These are phyloP conservation scores for Siniperca undulata DNA, from an alignment of 2,797 vertebrate genomes.

Conservation along the genomic window DNA sequence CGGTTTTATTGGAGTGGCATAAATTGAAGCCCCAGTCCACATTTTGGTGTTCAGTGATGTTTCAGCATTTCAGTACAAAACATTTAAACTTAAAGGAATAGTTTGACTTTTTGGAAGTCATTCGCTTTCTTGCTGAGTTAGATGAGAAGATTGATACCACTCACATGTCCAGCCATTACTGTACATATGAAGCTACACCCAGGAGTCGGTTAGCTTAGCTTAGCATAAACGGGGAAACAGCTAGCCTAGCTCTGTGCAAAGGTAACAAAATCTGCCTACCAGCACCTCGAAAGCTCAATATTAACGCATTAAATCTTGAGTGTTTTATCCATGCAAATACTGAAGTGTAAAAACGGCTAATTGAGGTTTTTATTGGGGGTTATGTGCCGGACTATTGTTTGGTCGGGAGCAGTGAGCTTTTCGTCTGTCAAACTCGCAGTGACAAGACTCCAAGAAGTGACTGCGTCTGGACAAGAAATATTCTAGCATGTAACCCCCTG, in stretches of 20 bases:
- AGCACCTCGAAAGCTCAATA: background rate
- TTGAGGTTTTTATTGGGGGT: too few relatives aligned
- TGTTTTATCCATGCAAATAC: background rate
- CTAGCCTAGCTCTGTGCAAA: background rate
- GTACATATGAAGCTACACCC: background rate
- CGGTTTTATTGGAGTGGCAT: background rate
- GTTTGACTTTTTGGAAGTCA: background rate
- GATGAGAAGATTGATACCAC: background rate
- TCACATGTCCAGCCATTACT: background rate
- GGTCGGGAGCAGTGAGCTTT: too few relatives aligned
- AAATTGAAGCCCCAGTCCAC: background rate
- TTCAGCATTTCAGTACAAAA: background rate
- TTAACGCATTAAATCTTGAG: background rate
- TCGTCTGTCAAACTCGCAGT: background rate
- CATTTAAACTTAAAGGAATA: background rate
- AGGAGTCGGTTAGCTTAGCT: background rate
- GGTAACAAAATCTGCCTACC: background rate
- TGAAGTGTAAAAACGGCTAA: background rate
- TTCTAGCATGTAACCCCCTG: background rate
- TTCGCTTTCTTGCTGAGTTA: background rate
- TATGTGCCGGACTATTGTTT: background rate
- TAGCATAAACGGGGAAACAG: background rate
- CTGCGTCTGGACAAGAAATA: background rate
- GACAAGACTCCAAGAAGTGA: background rate
- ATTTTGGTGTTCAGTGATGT: background rate